Conservation (phyloP, 2,113 vertebrate species). For the Sylvilagus bachmani region DNA sequence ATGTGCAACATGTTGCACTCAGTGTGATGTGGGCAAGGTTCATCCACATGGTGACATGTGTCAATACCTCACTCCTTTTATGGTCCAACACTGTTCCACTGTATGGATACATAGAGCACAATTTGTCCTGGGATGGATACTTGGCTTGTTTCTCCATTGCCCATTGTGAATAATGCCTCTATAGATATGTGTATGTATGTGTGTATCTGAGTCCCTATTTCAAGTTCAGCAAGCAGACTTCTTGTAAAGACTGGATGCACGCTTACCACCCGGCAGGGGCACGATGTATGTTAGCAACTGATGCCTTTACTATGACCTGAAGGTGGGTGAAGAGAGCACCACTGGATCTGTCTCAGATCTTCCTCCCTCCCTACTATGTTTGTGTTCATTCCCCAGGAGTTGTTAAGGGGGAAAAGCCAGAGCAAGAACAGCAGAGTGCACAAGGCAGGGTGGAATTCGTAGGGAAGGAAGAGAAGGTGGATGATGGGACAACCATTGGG, state of each 20-base stretch:
- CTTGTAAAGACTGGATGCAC: not conserved
- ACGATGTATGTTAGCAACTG: not conserved
- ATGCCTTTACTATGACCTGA: not conserved
- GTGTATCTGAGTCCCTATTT: not conserved
- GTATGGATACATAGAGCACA: not conserved
- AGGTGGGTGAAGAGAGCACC: not conserved
- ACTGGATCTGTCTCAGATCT: no score
- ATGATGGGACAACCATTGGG: not conserved
- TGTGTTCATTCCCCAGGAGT: not conserved
- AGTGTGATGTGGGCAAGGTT: not conserved
- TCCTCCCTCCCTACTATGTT: not conserved
- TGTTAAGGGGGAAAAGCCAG: not conserved
- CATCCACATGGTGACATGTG: not conserved
- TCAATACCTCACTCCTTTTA: not conserved
- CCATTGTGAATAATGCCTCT: not conserved
- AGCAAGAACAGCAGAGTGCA: not conserved
- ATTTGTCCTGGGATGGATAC: not conserved
- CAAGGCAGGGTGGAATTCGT: not conserved
- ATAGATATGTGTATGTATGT: accelerated
- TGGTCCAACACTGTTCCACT: not conserved
- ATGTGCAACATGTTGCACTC: not conserved
- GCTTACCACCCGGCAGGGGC: not conserved
- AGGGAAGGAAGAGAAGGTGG: not conserved
- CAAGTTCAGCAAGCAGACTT: not conserved
- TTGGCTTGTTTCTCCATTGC: not conserved